Conservation (phyloP, 2,888 invertebrate genomes). For the Hoplodrina blanda region DNA sequence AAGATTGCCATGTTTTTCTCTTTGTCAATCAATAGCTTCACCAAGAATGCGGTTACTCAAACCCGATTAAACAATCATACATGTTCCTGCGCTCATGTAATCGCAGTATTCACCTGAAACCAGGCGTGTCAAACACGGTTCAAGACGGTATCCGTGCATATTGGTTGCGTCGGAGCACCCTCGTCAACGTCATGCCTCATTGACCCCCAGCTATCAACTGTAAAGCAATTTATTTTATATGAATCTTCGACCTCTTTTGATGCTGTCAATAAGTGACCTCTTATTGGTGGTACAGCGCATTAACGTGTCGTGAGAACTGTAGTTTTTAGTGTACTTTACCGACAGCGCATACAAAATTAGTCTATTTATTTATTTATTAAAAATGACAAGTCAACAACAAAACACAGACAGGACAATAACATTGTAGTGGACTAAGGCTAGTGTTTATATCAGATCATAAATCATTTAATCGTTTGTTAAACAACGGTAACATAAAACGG, state of each 20-base stretch:
- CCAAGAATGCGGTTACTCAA: constrained; percentile 4
- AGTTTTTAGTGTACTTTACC: neutral
- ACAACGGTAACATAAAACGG: too few species aligned
- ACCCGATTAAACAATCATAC: constrained; percentile 45
- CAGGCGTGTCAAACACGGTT: constrained; percentile 83
- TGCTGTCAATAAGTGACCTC: constrained; percentile 82
- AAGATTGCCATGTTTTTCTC: too few species aligned
- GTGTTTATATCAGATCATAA: too few species aligned
- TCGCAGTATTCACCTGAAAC: constrained; percentile 79
- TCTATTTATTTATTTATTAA: too few species aligned
- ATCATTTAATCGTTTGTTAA: too few species aligned
- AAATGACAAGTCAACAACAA: too few species aligned
- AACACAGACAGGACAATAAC: too few species aligned
- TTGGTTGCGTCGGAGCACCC: constrained; percentile 78
- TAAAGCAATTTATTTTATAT: constrained; percentile 89
- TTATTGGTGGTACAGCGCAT: constrained; percentile 69
- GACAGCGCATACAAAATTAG: too few species aligned
- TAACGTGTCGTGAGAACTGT: constrained; percentile 40
- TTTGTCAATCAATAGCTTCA: neutral
- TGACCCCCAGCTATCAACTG: constrained; percentile 87
- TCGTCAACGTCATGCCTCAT: constrained; percentile 89
- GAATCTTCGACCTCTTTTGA: constrained; percentile 84
- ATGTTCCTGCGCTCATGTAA: constrained; percentile 53
- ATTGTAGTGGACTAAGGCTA: too few species aligned
- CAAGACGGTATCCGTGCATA: constrained; percentile 84